These are phyloP conservation scores for Antigone vipio DNA, from an alignment of 2,113 vertebrate species.

Conservation along the genomic window DNA sequence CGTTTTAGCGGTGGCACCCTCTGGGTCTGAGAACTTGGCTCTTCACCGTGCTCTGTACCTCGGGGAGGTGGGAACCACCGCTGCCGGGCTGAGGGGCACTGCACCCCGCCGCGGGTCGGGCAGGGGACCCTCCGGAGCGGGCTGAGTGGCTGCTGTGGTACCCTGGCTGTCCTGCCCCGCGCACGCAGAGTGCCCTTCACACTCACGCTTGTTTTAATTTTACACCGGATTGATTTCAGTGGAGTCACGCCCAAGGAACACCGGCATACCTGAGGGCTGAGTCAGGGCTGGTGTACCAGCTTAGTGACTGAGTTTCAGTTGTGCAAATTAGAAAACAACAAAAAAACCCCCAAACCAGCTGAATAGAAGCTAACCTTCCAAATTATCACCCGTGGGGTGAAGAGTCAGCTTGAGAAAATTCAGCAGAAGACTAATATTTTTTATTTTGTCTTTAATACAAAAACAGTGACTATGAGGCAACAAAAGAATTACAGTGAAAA, in stretches of 20 bases:
- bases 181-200: not conserved
- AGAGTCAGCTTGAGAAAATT: not conserved
- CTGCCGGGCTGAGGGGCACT: not conserved
- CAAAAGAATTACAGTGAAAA: not conserved
- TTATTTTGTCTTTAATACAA: not conserved
- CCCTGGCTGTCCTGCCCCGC: not conserved
- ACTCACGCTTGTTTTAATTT: not conserved
- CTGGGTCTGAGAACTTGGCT: not conserved
- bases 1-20: not conserved
- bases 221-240: not conserved
- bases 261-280: slow-evolving; percentile 8
- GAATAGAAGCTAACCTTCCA: not conserved
- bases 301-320: slow-evolving; percentile 25
- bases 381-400: not conserved
- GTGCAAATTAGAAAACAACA: not conserved
- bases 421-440: not conserved
- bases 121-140: rapidly evolving
- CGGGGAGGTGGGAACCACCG: rapidly evolving
- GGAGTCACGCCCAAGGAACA: slow-evolving; percentile 17
- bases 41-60: not conserved
- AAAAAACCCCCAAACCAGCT: not conserved
- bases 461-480: not conserved
- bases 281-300: slow-evolving; percentile 27
- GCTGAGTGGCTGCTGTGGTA: rapidly evolving
- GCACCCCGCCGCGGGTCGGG: rapidly evolving